Base-by-base conservation (phyloP, 2,797 vertebrate species). In the Pangasius sanitwongsei region DNA sequence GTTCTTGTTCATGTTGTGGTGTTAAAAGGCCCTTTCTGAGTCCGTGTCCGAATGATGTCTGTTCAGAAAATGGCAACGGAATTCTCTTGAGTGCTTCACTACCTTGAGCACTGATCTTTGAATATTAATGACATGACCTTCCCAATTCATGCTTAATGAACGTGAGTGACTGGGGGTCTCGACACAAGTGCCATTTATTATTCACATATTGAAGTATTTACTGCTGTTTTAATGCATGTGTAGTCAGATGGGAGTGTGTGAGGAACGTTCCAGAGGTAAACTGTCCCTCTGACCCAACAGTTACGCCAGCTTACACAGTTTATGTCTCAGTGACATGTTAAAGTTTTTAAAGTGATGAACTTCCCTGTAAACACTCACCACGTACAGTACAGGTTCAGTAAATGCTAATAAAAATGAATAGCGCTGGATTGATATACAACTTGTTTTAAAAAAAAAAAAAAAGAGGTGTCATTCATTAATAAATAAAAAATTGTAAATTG, bases 151-250 rank as follows among this genome's bases (percentile, higher is more conserved):
- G 90, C 92, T 90, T 94, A 92, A 94, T 93, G 92, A 90, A 89
- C 72, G 69, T 53, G 87, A 63, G 80, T 84, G 44, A 63, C 87
- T 78, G 92, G 90, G 83, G 92, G 90, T 90, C 86, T 83, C 81
- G 59, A 89, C 74, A 75, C 78, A 92, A 90, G 90, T 90, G 90
- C 83, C 57, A 92, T 95, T 94, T 83, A 83, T 86, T 87, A 90
- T 91, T 86, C 85, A 89, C 89, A 93, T 93, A 94, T 94, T 93
- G 41, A 92, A 92, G 92, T 89, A 90, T 91, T 86, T 89, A 75
- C 86, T 85, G 41, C 31, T 88, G 63, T 84, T 80, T 81, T 87
- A 81, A 86, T 85, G 86, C 78, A 44, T 70, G 48, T 87, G 63
- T 61, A 41, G 74, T 65, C 74, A 44, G 81, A 55, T 53, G 83